A percentile compares a stretch with the other conserved stretches of the same genome.
Conservation (phyloP, 2,797 vertebrate genomes). For the Cyprinella venusta region DNA sequence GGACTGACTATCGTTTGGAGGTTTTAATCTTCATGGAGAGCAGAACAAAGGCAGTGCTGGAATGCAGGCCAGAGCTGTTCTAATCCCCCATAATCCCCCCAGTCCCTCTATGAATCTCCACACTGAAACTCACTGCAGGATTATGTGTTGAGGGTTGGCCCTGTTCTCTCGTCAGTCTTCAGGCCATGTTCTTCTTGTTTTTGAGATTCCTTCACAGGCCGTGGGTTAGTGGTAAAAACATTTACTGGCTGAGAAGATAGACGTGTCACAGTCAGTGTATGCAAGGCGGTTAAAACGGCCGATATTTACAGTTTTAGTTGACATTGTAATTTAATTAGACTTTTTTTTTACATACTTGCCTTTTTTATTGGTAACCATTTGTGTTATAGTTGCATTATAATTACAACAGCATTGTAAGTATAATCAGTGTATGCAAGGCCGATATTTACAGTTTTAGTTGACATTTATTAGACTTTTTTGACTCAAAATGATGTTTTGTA, state of each 20-base stretch:
- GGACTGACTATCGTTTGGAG: conserved; percentile 54
- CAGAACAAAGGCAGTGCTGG: conserved; percentile 60
- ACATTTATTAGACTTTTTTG: not conserved
- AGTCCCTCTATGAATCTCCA: not conserved
- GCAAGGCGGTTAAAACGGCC: not conserved
- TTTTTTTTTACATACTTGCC: no score
- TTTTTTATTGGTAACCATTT: not conserved
- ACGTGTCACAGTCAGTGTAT: not conserved
- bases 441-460: not conserved
- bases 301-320: not conserved
- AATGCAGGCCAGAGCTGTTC: conserved; percentile 59
- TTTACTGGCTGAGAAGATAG: not conserved
- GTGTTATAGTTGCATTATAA: no score
- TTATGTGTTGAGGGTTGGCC: not conserved
- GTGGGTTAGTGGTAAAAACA: not conserved
- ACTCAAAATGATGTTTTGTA: no score
- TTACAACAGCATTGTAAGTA: no score
- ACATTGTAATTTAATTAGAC: not conserved
- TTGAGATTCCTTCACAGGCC: not conserved
- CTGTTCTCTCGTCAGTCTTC: not conserved
- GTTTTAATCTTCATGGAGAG: conserved; percentile 65
- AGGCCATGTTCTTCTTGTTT: not conserved
- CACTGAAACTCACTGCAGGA: not conserved
- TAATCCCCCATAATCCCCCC: conserved; percentile 69
- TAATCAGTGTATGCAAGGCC: not conserved